Evolutionary conservation across 2,797 vertebrate species (phyloP), one percentile per base, ranked within the genome.

Genomic region (Synanceia verrucosa): DNA sequence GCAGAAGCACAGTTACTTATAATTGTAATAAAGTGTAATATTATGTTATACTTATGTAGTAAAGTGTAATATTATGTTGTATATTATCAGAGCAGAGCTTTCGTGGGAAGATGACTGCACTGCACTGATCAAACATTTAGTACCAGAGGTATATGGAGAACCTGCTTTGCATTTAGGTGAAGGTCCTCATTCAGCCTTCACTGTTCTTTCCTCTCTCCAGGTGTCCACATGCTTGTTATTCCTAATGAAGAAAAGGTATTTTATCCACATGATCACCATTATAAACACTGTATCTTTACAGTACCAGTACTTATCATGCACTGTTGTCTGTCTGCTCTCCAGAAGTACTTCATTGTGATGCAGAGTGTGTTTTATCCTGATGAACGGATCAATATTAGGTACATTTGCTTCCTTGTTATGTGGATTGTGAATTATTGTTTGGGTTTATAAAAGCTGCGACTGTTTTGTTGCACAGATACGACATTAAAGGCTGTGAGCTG

Each of bases 311-410:
- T 57, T 23, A 33, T 23, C 28, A 16, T 28, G 12, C 10, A 29
- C 18, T 43, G 23, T 37, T 51, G 4, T 69, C 33, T 29, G 5
- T 61, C 43, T 79, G 29, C 48, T 39, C 74, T 61, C 44, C 78
- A 96, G 95, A 94, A 85, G 60, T 96, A 95, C 86, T 96, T 95
- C 78, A 93, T 95, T 47, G 79, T 96, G 81, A 96, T 95, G 94
- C 94, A 95, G 84, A 96, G 93, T 37, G 84, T 95, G 59, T 96
- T 96, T 78, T 95, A 94, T 47, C 95, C 95, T 0, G 85, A 94
- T 1, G 89, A 94, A 44, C 91, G 93, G 79, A 95, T 96, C 74
- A 57, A 82, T 0, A 85, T 91, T 13, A 92, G 94, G 95, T 95
- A 89, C 47, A 21, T 29, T 1, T 24, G 18, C 31, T 39, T 36